Percentiles rank a stretch among this genome's conserved stretches.
These are phyloP conservation scores for Balearica regulorum DNA, from an alignment of 2,797 vertebrate genomes.

Conservation along the genomic window DNA sequence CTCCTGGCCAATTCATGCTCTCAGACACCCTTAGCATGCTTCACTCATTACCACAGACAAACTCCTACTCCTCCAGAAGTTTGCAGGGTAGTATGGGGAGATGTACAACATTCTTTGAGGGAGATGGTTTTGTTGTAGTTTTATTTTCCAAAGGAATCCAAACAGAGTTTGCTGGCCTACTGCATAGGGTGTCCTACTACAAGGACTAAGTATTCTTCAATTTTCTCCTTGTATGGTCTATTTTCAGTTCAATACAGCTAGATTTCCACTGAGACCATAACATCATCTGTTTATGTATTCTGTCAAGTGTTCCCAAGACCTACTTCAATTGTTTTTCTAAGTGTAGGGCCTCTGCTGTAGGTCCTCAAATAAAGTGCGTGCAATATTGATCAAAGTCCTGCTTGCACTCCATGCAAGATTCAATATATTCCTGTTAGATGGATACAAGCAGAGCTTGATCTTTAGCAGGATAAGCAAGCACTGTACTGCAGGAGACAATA, in stretches of 20 bases:
- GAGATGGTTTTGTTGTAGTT: background rate
- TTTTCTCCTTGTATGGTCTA: conserved; percentile 52
- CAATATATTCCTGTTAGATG: conserved; percentile 16
- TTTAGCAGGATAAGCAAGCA: conserved; percentile 2
- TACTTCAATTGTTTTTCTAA: conserved; percentile 59
- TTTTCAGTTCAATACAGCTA: conserved; percentile 28
- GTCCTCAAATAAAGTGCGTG: conserved; percentile 8
- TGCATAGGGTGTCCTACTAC: background rate
- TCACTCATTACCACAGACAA: background rate
- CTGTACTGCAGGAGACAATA: background rate
- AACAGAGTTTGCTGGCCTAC: background rate
- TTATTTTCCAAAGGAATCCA: background rate
- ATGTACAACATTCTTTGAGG: background rate
- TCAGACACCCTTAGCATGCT: background rate
- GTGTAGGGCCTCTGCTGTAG: conserved; percentile 49
- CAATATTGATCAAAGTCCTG: conserved; percentile 50
- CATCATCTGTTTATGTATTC: conserved; percentile 47
- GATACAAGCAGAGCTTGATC: background rate
- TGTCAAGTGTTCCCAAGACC: conserved; percentile 42
- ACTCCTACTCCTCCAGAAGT: background rate
- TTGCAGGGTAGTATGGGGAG: background rate
- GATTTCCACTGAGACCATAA: conserved; percentile 52
- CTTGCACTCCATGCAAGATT: background rate
- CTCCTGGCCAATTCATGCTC: background rate
- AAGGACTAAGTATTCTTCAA: background rate